Conservation (phyloP, 2,113 vertebrate species). For the Notiomystis cincta region DNA sequence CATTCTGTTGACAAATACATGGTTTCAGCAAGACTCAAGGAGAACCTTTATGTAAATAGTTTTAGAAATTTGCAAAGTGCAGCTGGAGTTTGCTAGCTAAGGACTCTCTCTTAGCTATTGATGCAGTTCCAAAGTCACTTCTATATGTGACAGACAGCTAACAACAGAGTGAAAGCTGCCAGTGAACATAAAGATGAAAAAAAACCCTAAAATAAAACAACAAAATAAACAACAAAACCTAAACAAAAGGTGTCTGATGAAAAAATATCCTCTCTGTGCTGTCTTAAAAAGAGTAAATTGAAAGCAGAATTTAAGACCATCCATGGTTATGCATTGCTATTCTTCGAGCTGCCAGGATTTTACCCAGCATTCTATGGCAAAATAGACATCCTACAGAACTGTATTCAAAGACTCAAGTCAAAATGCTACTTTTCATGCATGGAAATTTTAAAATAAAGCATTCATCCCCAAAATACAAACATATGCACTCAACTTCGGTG, state of each 20-base stretch:
- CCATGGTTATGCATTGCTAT: neutral
- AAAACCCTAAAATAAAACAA: fast-evolving
- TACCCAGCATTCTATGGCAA: neutral
- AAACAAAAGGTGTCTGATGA: neutral
- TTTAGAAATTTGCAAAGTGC: neutral
- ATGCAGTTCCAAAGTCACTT: neutral
- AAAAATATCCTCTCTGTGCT: neutral
- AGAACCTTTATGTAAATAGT: neutral
- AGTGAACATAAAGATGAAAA: neutral
- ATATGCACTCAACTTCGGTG: neutral
- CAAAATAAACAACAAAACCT: neutral
- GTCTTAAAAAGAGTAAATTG: neutral
- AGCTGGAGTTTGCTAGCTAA: neutral
- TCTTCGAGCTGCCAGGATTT: neutral
- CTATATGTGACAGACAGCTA: neutral
- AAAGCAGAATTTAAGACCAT: neutral
- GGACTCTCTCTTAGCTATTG: neutral
- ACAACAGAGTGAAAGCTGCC: neutral
- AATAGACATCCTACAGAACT: neutral
- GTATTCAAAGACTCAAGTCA: neutral
- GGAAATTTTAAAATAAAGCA: neutral
- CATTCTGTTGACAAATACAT: neutral
- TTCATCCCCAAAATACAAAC: neutral
- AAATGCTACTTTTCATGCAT: neutral
- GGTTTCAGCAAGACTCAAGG: neutral